A percentile compares a stretch with the other conserved stretches of the same genome.
Conservation (phyloP, 2,797 vertebrate genomes). For the Takifugu ocellatus region DNA sequence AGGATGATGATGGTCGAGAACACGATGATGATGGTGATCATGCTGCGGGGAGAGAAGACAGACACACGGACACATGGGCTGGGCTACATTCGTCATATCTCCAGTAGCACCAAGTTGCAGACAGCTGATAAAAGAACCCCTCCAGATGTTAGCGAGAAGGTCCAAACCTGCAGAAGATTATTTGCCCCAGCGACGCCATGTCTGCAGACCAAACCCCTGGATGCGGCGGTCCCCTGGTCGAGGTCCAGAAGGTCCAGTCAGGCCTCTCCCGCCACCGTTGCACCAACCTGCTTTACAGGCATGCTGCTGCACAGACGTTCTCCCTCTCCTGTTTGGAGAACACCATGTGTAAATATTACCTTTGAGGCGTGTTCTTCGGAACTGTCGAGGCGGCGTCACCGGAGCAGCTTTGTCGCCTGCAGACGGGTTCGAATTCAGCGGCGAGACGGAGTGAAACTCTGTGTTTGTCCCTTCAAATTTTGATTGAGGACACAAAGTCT, state of each 20-base stretch:
- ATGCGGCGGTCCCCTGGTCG: background rate
- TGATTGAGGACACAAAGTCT: too few species aligned
- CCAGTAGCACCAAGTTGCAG: background rate
- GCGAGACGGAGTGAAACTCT: too few species aligned
- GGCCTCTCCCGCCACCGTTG: conserved; percentile 2
- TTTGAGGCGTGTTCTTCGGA: conserved; percentile 49
- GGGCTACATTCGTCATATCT: background rate
- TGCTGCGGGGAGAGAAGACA: conserved; percentile 49
- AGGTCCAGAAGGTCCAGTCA: conserved; percentile 5
- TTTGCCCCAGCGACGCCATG: conserved; percentile 69
- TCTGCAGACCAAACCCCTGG: background rate
- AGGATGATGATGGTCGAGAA: conserved; percentile 61
- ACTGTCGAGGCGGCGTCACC: conserved; percentile 1
- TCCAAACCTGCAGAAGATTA: conserved; percentile 68
- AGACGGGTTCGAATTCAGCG: background rate
- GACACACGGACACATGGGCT: background rate
- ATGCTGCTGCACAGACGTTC: background rate
- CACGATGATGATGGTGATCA: conserved; percentile 66
- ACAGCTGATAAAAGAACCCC: too few species aligned
- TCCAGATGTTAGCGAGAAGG: too few species aligned
- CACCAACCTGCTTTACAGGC: background rate
- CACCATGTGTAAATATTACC: conserved; percentile 74
- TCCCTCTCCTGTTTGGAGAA: conserved; percentile 3
- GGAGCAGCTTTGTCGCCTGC: background rate
- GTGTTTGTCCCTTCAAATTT: too few species aligned